These are phyloP conservation scores for Toxotes lorentzi DNA, from an alignment of 2,797 vertebrate species.

Conservation along the genomic window DNA sequence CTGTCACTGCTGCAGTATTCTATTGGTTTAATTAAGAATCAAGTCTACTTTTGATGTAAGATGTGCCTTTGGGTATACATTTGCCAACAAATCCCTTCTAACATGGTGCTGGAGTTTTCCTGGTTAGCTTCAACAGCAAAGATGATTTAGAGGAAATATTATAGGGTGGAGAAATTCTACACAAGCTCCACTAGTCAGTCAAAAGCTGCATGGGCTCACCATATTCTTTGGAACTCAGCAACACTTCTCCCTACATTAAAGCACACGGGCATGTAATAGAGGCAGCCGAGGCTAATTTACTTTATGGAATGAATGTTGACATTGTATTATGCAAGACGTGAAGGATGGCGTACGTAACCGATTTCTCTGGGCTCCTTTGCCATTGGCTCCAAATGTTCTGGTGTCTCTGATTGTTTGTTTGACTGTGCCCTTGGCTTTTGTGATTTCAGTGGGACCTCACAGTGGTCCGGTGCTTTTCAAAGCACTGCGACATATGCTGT, in stretches of 20 bases:
- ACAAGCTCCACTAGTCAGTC: constrained; percentile 18
- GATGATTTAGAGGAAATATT: constrained; percentile 51
- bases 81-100: constrained; percentile 59
- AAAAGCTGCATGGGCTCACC: constrained; percentile 18
- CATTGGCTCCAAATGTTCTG: background rate
- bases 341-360: constrained; percentile 18
- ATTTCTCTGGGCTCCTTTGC: constrained; percentile 17
- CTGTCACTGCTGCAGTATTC: constrained; percentile 66
- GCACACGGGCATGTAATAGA: constrained; percentile 35
- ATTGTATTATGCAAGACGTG: constrained; percentile 37
- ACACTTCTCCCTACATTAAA: constrained; percentile 37
- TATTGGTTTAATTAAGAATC: constrained; percentile 76
- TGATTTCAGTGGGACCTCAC: constrained; percentile 7
- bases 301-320: constrained; percentile 66
- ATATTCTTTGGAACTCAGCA: constrained; percentile 28
- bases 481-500: background rate
- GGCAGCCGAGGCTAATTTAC: constrained; percentile 57
- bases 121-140: constrained; percentile 37
- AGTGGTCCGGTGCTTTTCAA: background rate
- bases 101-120: constrained; percentile 26
- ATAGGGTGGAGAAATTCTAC: constrained; percentile 24
- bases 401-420: constrained; percentile 19
- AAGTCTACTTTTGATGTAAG: constrained; percentile 69
- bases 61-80: constrained; percentile 59
- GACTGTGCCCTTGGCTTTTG: constrained; percentile 33